Evolutionary conservation across 2,888 invertebrate genomes (phyloP).

Genomic region (Nemurella pictetii): DNA sequence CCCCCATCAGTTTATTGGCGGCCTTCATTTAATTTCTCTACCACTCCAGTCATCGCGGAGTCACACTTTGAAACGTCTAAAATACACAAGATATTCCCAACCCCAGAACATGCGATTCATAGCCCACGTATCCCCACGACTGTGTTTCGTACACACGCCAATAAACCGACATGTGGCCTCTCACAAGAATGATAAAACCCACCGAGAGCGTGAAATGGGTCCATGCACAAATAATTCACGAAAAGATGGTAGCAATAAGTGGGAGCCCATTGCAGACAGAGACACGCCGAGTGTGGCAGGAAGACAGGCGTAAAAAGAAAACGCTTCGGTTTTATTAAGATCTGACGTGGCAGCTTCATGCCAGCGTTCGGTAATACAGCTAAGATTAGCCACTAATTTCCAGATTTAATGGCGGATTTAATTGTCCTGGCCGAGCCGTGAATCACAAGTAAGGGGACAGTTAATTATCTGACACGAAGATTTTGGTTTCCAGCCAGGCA

Average conservation of each 20-base stretch:
- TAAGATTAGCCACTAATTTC: conserved; percentile 40
- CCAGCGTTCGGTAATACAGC: conserved; percentile 18
- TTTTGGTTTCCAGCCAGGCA: conserved; percentile 36
- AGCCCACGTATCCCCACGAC: no score
- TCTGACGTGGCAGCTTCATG: conserved; percentile 10
- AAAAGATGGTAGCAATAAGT: not conserved
- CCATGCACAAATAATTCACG: not conserved
- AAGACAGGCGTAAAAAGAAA: conserved; percentile 18
- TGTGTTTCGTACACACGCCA: not conserved
- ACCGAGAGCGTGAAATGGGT: not conserved
- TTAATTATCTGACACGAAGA: conserved; percentile 39
- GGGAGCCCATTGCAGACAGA: not conserved
- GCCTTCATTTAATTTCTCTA: no score
- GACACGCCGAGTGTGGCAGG: not conserved
- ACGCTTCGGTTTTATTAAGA: conserved; percentile 19
- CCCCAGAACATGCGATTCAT: no score
- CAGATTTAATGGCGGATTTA: conserved; percentile 41
- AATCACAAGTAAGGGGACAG: conserved; percentile 38
- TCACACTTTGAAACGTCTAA: no score
- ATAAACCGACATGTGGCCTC: not conserved
- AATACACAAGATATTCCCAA: no score
- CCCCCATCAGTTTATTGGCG: no score
- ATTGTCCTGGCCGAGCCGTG: conserved; percentile 37
- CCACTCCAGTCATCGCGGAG: no score
- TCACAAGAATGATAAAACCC: not conserved